phyloP scores from a whole-genome alignment of 2,113 vertebrate genomes.

The Dasyprocta punctata region DNA sequence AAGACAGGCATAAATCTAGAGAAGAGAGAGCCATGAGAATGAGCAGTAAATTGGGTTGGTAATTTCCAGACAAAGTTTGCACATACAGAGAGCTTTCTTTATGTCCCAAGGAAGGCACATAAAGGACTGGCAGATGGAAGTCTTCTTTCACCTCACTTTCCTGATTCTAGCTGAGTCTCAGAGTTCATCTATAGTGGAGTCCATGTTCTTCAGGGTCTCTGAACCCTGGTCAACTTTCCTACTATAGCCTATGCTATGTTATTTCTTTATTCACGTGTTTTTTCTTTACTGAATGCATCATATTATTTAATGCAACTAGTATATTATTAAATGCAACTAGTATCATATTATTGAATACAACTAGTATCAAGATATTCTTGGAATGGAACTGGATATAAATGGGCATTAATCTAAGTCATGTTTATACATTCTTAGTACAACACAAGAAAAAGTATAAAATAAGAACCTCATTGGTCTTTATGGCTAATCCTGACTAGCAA shows the following conservation, averaged over 20 bases:
- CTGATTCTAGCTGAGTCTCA: neutral
- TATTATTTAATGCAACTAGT: neutral
- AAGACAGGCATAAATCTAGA: neutral
- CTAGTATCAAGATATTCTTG: neutral
- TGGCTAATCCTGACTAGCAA: neutral
- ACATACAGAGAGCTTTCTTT: neutral
- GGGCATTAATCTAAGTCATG: neutral
- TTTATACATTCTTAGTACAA: neutral
- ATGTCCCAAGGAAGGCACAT: neutral
- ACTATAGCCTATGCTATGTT: neutral
- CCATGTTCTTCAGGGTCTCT: neutral
- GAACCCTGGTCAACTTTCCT: neutral
- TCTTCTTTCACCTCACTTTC: neutral
- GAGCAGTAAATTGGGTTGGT: neutral
- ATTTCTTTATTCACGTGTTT: neutral
- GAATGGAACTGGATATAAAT: neutral
- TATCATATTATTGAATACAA: neutral
- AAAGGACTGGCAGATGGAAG: neutral
- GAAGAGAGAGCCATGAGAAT: neutral
- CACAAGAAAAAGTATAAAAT: neutral
- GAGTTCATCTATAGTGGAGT: neutral
- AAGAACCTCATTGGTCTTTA: neutral
- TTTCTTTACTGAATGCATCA: neutral
- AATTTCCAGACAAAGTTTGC: neutral
- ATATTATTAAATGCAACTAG: neutral